Percentiles rank a stretch among this genome's conserved stretches.
phyloP scores from a whole-genome alignment of 2,888 invertebrate species.

The Byasa hedistus region DNA sequence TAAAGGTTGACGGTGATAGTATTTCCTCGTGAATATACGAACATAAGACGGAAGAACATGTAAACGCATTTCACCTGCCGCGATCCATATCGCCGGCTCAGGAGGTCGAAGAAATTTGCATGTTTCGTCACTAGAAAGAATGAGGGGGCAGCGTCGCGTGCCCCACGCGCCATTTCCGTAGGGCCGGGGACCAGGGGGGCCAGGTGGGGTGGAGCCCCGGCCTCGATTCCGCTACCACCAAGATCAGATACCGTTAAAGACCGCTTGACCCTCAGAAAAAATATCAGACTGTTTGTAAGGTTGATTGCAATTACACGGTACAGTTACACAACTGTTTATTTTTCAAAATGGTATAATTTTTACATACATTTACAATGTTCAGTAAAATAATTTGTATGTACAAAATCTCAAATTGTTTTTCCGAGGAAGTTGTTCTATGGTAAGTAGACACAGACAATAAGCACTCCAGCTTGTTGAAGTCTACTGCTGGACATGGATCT shows the following conservation, averaged over 20 bases:
- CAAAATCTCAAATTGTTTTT: too few species aligned
- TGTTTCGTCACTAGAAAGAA: slow-evolving; percentile 59
- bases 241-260: slow-evolving; percentile 60
- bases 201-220: slow-evolving; percentile 45
- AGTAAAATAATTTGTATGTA: too few species aligned
- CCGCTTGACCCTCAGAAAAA: slow-evolving; percentile 39
- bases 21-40: not conserved
- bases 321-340: slow-evolving; percentile 23
- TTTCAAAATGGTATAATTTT: too few species aligned
- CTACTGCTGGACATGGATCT: too few species aligned
- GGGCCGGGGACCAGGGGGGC: slow-evolving; percentile 30
- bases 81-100: slow-evolving; percentile 52
- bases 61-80: slow-evolving; percentile 55
- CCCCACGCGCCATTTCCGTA: slow-evolving; percentile 65
- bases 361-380: too few species aligned
- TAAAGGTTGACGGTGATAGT: too few species aligned
- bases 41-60: slow-evolving; percentile 43
- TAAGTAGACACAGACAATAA: too few species aligned
- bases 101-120: slow-evolving; percentile 64
- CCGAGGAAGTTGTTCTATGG: too few species aligned
- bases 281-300: slow-evolving; percentile 14
- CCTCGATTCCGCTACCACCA: slow-evolving; percentile 56
- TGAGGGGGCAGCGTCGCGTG: slow-evolving; percentile 56
- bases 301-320: slow-evolving; percentile 14
- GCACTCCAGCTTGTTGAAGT: too few species aligned